Base-by-base conservation (phyloP, 2,888 invertebrate genomes). In the Craniophora ligustri region DNA sequence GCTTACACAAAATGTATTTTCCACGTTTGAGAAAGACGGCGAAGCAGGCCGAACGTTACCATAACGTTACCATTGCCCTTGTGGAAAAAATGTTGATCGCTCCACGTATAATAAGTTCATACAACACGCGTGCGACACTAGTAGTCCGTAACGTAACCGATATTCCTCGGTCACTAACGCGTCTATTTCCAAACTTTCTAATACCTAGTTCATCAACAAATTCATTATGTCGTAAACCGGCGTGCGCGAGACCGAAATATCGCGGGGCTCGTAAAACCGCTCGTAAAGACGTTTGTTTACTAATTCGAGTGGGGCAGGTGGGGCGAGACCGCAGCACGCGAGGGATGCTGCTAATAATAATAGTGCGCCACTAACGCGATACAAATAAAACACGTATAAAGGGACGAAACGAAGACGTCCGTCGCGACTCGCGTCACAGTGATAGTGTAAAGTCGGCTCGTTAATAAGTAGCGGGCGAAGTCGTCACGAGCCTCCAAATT, bases 211-310 rank as follows among this genome's bases (percentile, higher is more conserved):
- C 92, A 93, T 93, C 92, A 93, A 92, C 92, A 89, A 92, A 93
- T 93, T 93, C 92, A 93, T 92, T 93, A 92, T 92, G 92, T 93
- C 93, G 92, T 93, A 92, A 93, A 92, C 85, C 84, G 85, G 82
- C 88, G 87, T 85, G 87, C 85, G 87, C 91, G 88, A 89, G 91
- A 91, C 93, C 91, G 87, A 93, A 93, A 93, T 92, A 93, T 92
- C 92, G 91, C 87, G 89, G 90, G 90, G 61, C 79, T 91, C 92
- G 90, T 92, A 93, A 93, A 93, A 86, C 85, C 86, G 89, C 86
- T 92, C 93, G 92, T 93, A 93, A 93, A 93, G 90, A 86, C 92
- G 92, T 92, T 92, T 93, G 93, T 92, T 93, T 93, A 93, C 93
- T 92, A 92, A 92, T 92, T 91, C 91, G 88, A 91, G 91, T 87